These are phyloP conservation scores for Setophaga coronata DNA, from an alignment of 2,113 vertebrate genomes.

Conservation along the genomic window DNA sequence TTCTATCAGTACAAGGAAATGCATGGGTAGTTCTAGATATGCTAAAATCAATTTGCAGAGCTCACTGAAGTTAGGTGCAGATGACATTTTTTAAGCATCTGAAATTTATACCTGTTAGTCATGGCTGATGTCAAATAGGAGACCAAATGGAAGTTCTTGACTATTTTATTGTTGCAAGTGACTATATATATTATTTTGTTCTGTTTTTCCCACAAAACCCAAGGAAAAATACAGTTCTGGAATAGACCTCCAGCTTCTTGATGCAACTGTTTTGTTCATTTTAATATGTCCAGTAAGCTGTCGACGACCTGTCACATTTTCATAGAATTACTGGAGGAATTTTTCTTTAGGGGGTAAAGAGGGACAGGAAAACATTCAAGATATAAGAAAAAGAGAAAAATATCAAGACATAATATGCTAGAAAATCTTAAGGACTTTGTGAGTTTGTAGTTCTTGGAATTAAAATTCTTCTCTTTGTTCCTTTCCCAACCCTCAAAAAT, in stretches of 20 bases:
- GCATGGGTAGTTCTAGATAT: not conserved
- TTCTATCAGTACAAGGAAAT: not conserved
- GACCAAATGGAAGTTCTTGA: not conserved
- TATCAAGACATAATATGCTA: not conserved
- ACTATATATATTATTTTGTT: not conserved
- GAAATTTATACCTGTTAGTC: not conserved
- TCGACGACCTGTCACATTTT: not conserved
- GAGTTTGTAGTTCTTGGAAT: not conserved
- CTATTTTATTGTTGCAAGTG: not conserved
- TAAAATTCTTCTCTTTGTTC: not conserved
- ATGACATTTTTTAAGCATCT: not conserved
- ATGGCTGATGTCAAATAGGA: not conserved
- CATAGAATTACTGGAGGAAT: not conserved
- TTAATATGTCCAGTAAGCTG: not conserved
- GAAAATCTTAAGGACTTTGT: not conserved
- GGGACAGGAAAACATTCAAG: not conserved
- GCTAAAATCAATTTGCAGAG: not conserved
- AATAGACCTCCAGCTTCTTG: not conserved
- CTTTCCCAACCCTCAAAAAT: not conserved
- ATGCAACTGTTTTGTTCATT: not conserved
- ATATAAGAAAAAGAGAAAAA: not conserved
- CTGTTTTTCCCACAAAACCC: not conserved
- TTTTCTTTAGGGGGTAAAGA: not conserved
- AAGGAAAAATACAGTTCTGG: not conserved
- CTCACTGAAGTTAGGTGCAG: not conserved